Evolutionary conservation across 2,797 vertebrate species (phyloP), one percentile per base, ranked within the genome.

Genomic region (Poeciliopsis infans): DNA sequence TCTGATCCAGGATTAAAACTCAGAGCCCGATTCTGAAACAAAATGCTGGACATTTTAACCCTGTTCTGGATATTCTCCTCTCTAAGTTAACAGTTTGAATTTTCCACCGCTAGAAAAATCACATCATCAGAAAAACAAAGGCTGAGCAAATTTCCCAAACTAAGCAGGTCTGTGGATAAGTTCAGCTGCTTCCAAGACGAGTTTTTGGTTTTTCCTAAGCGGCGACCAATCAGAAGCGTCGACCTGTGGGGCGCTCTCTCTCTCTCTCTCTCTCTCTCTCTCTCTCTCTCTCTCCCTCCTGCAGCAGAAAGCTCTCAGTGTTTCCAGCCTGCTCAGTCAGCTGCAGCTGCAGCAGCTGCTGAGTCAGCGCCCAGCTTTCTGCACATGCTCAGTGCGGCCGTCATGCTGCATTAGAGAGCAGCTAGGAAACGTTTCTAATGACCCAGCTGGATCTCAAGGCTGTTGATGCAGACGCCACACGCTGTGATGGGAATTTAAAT

Each of bases 301-400:
- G 41, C 57, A 46, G 57, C 57, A 76, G 28, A 36, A 36, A 33
- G 46, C 74, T 64, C 46, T 36, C 16, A 15, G 31, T 16, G 36
- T 66, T 68, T 68, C 31, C 45, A 3, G 6, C 47, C 46, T 39
- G 31, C 74, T 76, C 28, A n/a, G 36, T 74, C 53, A 74, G 72
- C 73, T 57, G 72, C 72, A 53, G 47, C 10, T 45, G 61, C 31
- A 66, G 64, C 36, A 66, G 33, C 5, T 18, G n/a, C 33, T 45
- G 73, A 75, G 36, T 45, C 73, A 75, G 53, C 72, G 41, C 51
- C 4, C 25, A 43, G 72, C 72, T 57, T 25, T 20, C 41, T 41
- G 51, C 51, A 55, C 72, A n/a, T 41, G 51, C 51, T 53, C 49
- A 46, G 70, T 36, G 31, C 31, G 53, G 72, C 18, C 12, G 7